Evolutionary conservation across 1,140 invertebrate genomes (phyloP).

Genomic region (Ditylenchus dipsaci): DNA sequence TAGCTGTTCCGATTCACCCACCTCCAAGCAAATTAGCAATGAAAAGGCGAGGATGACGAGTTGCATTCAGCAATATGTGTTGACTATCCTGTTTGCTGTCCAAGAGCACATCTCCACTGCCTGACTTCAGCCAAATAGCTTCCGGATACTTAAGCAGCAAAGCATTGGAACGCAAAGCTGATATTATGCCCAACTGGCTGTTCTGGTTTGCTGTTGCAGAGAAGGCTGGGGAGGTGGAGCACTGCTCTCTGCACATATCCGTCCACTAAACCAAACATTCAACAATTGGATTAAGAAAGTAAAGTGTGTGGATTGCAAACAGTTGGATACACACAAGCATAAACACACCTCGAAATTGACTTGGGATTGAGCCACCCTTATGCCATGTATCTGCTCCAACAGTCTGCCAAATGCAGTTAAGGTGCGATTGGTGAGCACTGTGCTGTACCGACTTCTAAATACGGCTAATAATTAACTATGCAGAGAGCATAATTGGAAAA

Average conservation of each 20-base stretch:
- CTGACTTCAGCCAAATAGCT: conserved; percentile 1
- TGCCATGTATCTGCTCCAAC: conserved; percentile 1
- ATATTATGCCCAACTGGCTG: not conserved
- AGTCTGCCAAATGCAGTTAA: not conserved
- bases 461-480: not conserved
- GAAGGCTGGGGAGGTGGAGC: not conserved
- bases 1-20: too few species aligned
- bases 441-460: conserved; percentile 5
- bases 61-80: not conserved
- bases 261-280: not conserved
- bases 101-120: not conserved
- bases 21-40: conserved; percentile 3
- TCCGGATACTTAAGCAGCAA: conserved; percentile 7
- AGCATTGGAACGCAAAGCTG: not conserved
- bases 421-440: not conserved
- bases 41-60: not conserved
- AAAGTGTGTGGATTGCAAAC: too few species aligned
- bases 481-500: too few species aligned
- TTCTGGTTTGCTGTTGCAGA: not conserved
- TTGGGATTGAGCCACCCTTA: not conserved
- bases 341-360: not conserved
- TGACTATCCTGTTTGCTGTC: not conserved
- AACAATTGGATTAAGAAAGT: not conserved
- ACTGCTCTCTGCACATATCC: conserved; percentile 8
- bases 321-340: too few species aligned